A percentile compares a stretch with the other conserved stretches of the same genome.
phyloP scores from a whole-genome alignment of 2,797 vertebrate genomes.

The Oryzias sinensis region DNA sequence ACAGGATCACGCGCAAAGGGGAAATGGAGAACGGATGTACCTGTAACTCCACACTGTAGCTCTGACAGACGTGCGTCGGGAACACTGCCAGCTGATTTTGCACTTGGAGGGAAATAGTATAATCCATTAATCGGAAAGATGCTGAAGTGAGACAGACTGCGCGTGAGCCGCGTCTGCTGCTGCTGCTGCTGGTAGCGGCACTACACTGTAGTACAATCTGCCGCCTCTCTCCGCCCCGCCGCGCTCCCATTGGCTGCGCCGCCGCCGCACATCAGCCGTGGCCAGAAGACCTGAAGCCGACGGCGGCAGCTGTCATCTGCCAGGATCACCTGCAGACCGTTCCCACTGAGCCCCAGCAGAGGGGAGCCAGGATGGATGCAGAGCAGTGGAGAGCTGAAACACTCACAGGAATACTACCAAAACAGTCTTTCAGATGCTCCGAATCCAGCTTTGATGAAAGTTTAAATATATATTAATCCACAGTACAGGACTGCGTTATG shows the following conservation, averaged over 20 bases:
- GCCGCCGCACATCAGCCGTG: conserved; percentile 21
- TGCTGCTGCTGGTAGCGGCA: conserved; percentile 59
- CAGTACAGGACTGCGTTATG: no score
- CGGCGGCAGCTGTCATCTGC: conserved; percentile 16
- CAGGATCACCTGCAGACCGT: background rate
- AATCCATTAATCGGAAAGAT: conserved; percentile 76
- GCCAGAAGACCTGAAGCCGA: conserved; percentile 11
- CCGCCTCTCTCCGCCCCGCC: conserved; percentile 68
- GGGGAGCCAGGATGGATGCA: background rate
- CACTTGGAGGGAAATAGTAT: conserved; percentile 78
- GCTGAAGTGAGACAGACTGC: conserved; percentile 37
- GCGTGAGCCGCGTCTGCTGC: conserved; percentile 55
- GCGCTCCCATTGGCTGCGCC: conserved; percentile 69
- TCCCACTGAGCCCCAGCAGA: background rate
- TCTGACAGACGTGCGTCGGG: conserved; percentile 73
- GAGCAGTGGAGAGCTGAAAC: no score
- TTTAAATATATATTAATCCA: no score
- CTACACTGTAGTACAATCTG: conserved; percentile 62
- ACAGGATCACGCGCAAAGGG: background rate
- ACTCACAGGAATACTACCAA: no score
- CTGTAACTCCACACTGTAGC: conserved; percentile 81
- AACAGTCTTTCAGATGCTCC: no score
- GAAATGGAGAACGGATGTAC: conserved; percentile 47
- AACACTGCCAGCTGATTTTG: conserved; percentile 77
- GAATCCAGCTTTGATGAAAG: no score